Conservation (phyloP, 1,140 invertebrate species). For the Caenorhabditis remanei region DNA sequence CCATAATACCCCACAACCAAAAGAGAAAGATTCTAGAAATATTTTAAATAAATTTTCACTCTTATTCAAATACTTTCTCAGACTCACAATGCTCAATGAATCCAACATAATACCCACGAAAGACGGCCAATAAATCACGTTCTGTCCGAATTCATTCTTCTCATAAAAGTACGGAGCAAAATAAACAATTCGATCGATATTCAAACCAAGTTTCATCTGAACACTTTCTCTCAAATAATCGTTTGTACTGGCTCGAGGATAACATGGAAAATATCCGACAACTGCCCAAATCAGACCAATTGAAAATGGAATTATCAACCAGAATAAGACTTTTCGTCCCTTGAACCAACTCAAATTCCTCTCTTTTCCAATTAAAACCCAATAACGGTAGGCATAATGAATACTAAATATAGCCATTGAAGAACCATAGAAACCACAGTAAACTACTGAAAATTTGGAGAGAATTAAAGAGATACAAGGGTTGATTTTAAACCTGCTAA, state of each 20-base stretch:
- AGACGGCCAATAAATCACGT: neutral
- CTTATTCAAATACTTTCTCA: no score
- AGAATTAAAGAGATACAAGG: neutral
- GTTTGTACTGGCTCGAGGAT: neutral
- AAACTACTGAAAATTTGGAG: neutral
- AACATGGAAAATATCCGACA: constrained; percentile 19
- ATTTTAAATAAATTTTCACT: neutral
- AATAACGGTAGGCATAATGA: constrained; percentile 5
- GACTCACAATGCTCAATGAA: constrained; percentile 7
- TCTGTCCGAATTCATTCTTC: neutral
- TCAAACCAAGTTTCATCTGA: neutral
- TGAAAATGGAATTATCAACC: neutral
- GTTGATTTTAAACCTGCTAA: neutral
- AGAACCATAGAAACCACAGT: constrained; percentile 34
- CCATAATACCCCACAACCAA: neutral
- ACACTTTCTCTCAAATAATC: constrained; percentile 13
- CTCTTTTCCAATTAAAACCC: neutral
- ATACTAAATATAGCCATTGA: constrained; percentile 8
- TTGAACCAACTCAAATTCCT: neutral
- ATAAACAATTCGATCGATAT: neutral
- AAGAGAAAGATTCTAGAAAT: neutral
- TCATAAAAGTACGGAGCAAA: constrained; percentile 40
- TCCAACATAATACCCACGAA: neutral
- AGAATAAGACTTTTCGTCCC: neutral
- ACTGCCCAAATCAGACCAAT: constrained; percentile 9